A percentile compares a stretch with the other conserved stretches of the same genome.
phyloP scores from a whole-genome alignment of 64 coral and sea anemone species.

The Montipora foliosa region DNA sequence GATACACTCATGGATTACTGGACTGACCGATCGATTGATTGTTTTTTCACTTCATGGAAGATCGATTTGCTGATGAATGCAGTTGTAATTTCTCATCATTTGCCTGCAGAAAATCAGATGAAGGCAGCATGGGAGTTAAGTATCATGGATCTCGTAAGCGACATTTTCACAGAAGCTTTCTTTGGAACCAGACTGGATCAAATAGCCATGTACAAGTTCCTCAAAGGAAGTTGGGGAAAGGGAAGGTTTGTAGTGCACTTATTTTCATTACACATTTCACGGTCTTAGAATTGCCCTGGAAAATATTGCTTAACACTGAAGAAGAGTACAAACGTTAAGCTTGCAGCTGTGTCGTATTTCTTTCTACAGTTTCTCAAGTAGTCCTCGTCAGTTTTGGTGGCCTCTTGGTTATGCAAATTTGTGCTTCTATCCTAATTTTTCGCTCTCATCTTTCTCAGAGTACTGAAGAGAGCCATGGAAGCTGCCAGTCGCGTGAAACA shows the following conservation, averaged over 20 bases:
- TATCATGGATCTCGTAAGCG: slow-evolving; percentile 69
- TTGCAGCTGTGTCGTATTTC: neutral
- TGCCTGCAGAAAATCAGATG: slow-evolving; percentile 58
- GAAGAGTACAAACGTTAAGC: no score
- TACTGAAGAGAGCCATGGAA: neutral
- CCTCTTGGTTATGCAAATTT: no score
- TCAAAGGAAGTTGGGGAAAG: slow-evolving; percentile 75
- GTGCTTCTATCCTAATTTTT: no score
- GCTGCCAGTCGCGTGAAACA: slow-evolving; percentile 17
- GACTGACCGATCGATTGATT: no score
- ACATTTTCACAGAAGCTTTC: slow-evolving; percentile 83
- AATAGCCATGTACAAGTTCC: slow-evolving; percentile 33
- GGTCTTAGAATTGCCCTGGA: no score
- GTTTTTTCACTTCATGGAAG: no score
- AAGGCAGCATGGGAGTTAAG: slow-evolving; percentile 73
- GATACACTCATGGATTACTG: no score
- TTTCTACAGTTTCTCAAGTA: neutral
- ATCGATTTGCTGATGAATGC: no score
- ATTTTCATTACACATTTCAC: no score
- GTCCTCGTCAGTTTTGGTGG: no score
- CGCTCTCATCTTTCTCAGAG: neutral
- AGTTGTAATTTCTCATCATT: neutral
- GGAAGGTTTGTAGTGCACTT: slow-evolving; percentile 39
- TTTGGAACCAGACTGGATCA: slow-evolving; percentile 73
- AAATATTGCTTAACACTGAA: no score